Conservation (phyloP, 2,888 invertebrate species). For the Plebejus anna region DNA sequence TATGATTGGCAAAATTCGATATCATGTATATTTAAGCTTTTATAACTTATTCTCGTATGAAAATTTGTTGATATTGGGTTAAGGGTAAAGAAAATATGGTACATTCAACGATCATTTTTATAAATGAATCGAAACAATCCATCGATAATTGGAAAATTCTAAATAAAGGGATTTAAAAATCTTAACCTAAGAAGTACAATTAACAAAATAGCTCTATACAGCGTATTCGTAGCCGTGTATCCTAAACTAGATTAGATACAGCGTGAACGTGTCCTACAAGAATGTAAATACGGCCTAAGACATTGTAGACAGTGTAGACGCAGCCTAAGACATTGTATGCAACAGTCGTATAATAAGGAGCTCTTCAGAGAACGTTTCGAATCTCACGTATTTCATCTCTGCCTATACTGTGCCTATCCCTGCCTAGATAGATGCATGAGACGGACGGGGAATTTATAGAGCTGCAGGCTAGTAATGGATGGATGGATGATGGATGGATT, state of each 20-base stretch:
- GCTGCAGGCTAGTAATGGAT: slow-evolving; percentile 39
- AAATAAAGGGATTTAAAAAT: no score
- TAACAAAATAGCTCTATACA: no score
- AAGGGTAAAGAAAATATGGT: no score
- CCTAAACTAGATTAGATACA: no score
- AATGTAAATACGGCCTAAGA: neutral
- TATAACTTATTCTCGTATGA: neutral
- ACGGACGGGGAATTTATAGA: slow-evolving; percentile 44
- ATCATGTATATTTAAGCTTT: no score
- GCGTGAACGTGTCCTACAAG: no score
- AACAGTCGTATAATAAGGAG: slow-evolving; percentile 46
- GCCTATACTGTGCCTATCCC: slow-evolving; percentile 48
- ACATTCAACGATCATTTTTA: no score
- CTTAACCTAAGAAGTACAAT: no score
- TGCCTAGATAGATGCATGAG: slow-evolving; percentile 53
- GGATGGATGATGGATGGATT: neutral
- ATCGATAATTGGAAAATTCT: no score
- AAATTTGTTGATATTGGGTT: neutral
- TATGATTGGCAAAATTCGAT: no score
- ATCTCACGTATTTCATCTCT: slow-evolving; percentile 72
- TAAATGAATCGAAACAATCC: no score
- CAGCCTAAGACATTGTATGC: slow-evolving; percentile 4
- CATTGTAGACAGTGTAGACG: neutral
- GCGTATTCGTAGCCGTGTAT: no score
- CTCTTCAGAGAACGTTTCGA: slow-evolving; percentile 54